These are phyloP conservation scores for Barypeithes pellucidus DNA, from an alignment of 2,888 invertebrate species.

Conservation along the genomic window DNA sequence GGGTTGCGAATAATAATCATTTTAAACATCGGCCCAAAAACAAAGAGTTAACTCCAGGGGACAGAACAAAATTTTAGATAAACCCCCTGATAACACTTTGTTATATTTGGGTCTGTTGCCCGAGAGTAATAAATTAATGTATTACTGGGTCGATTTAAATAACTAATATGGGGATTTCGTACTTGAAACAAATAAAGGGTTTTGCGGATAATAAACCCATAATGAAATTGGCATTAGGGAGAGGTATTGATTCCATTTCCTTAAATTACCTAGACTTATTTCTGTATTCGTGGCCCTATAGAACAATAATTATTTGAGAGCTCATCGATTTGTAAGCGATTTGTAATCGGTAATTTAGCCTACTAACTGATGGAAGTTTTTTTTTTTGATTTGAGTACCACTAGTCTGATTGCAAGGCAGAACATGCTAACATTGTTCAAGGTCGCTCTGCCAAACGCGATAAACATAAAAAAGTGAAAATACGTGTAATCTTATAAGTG, in stretches of 20 bases:
- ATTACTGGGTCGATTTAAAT: conserved; percentile 33
- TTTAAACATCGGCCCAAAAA: conserved; percentile 26
- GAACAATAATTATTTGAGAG: neutral
- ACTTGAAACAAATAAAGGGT: conserved; percentile 36
- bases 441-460: too few relatives aligned
- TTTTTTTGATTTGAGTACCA: too few relatives aligned
- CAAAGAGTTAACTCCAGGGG: conserved; percentile 30
- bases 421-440: too few relatives aligned
- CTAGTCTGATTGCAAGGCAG: too few relatives aligned
- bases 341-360: too few relatives aligned
- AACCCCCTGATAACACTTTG: conserved; percentile 21
- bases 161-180: conserved; percentile 38
- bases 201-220: conserved; percentile 24
- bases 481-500: too few relatives aligned
- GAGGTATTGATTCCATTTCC: neutral
- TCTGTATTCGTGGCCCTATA: too few relatives aligned
- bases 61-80: conserved; percentile 32
- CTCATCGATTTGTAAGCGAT: too few relatives aligned
- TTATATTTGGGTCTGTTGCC: conserved; percentile 33
- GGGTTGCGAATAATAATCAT: conserved; percentile 26
- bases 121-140: conserved; percentile 41
- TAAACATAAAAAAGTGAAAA: too few relatives aligned
- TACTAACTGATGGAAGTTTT: too few relatives aligned
- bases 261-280: neutral
- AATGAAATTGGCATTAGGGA: conserved; percentile 10